phyloP scores from a whole-genome alignment of 1,140 invertebrate species.

The Polypedilum pembai region DNA sequence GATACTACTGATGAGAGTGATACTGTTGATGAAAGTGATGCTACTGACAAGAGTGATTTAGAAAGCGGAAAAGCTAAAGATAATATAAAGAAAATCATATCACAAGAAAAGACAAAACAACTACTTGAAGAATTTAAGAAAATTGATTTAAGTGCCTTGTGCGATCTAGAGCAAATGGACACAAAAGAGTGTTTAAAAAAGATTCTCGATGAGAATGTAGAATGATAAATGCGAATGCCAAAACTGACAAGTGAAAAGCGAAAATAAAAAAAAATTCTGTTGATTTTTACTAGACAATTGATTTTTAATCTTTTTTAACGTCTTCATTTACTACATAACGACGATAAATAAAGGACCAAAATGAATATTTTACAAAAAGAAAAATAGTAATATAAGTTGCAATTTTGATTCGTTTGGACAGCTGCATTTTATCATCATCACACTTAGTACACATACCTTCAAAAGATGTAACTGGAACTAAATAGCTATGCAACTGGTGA shows the following conservation, averaged over 20 bases:
- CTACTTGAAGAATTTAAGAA: conserved; percentile 43
- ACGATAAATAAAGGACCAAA: neutral
- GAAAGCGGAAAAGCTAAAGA: conserved; percentile 39
- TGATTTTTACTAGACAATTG: neutral
- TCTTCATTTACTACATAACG: neutral
- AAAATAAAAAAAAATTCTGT: neutral
- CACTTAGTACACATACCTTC: neutral
- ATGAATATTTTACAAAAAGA: conserved; percentile 14
- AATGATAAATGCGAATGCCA: neutral
- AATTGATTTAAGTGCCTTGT: conserved; percentile 41
- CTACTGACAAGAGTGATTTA: conserved; percentile 35
- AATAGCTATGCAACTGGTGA: neutral
- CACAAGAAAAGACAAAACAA: conserved; percentile 46
- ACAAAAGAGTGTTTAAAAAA: conserved; percentile 42
- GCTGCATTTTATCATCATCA: neutral
- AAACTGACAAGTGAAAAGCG: neutral
- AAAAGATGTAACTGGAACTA: neutral
- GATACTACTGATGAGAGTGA: conserved; percentile 30
- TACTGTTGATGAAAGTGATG: conserved; percentile 33
- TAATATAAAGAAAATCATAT: conserved; percentile 47
- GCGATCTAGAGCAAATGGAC: conserved; percentile 40
- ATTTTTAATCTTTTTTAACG: neutral
- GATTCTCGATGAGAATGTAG: conserved; percentile 38
- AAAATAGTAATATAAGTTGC: neutral
- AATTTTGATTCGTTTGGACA: neutral